Percentiles rank a stretch among this genome's conserved stretches.
Evolutionary conservation across 1,140 invertebrate genomes (phyloP).

Genomic region (Drosophila serrata): DNA sequence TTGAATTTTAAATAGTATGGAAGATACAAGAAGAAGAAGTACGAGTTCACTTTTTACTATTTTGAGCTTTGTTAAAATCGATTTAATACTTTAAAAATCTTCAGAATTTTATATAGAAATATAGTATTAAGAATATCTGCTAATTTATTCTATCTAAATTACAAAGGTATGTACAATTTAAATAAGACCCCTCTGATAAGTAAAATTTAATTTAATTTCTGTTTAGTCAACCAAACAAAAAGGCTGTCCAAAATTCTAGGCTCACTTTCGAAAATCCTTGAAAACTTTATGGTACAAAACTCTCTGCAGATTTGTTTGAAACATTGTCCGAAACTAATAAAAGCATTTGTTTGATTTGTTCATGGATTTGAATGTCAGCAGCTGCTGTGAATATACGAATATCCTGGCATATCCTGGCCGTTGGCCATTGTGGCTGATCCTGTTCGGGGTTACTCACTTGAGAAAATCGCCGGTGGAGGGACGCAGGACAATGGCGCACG

Average conservation of each 20-base stretch:
- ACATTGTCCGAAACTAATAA: constrained; percentile 21
- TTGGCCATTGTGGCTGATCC: constrained; percentile 8
- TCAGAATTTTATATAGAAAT: background rate
- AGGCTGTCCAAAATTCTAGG: background rate
- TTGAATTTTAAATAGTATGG: background rate
- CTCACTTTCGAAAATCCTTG: background rate
- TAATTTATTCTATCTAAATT: too few relatives aligned
- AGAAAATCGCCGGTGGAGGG: constrained; percentile 93
- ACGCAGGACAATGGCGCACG: constrained; percentile 91
- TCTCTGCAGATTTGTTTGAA: background rate
- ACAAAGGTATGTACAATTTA: too few relatives aligned
- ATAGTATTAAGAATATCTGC: too few relatives aligned
- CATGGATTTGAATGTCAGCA: constrained; percentile 18
- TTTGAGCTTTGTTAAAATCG: background rate
- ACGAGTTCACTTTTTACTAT: accelerated
- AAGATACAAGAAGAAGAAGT: background rate
- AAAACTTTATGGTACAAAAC: constrained; percentile 5
- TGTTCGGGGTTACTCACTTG: constrained; percentile 87
- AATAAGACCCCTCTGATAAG: background rate
- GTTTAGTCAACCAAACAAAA: background rate
- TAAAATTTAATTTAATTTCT: background rate
- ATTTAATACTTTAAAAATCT: background rate
- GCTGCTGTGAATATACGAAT: constrained; percentile 13
- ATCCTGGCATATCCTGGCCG: background rate
- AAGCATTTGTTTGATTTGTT: constrained; percentile 39